These are phyloP conservation scores for Percopsis transmontana DNA, from an alignment of 2,113 vertebrate species.

Conservation along the genomic window DNA sequence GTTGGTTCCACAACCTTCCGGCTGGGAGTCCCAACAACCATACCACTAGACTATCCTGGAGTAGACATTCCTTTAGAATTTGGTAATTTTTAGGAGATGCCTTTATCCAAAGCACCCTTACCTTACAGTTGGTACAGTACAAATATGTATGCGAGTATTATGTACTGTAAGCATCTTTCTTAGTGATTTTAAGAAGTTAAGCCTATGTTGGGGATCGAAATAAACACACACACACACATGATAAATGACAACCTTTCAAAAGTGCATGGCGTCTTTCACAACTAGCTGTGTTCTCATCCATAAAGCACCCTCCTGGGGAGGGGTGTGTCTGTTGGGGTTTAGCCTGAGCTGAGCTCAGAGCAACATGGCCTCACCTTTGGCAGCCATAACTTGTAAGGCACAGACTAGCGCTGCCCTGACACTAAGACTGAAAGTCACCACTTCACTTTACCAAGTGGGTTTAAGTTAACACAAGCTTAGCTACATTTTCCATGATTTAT, in stretches of 20 bases:
- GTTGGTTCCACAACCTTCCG: too few species aligned
- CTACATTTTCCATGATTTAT: neutral
- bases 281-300: neutral
- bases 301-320: slow-evolving; percentile 14
- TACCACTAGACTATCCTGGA: too few species aligned
- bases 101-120: too few species aligned
- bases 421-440: neutral
- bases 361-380: slow-evolving; percentile 46
- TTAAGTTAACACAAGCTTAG: neutral
- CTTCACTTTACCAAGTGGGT: neutral
- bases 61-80: too few species aligned
- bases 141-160: too few species aligned
- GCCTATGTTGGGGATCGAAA: too few species aligned
- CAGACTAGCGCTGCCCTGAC: neutral
- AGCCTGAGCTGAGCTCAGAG: slow-evolving; percentile 20
- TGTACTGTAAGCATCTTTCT: too few species aligned
- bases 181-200: too few species aligned
- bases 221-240: too few species aligned
- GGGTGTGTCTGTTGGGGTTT: slow-evolving; percentile 22
- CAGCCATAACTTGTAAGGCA: neutral
- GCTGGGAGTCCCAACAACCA: too few species aligned
- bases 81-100: too few species aligned
- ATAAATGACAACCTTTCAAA: neutral
- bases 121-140: too few species aligned
- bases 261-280: neutral